These are phyloP conservation scores for Clarias laeviceps DNA, from an alignment of 2,797 vertebrate species.

Conservation along the genomic window DNA sequence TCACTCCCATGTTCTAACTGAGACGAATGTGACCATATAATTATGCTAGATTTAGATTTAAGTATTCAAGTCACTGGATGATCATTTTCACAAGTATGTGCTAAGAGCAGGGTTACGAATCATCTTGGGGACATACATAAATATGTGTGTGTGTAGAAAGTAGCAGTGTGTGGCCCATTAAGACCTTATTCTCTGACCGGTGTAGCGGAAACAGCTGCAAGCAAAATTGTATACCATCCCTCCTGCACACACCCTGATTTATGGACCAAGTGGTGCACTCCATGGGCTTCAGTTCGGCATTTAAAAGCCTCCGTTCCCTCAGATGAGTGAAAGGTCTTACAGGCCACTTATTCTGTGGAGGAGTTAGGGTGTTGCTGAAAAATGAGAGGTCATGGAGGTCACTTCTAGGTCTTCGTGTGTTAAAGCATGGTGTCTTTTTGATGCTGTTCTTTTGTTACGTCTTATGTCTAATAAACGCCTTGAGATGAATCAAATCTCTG, in stretches of 20 bases:
- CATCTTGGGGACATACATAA: background rate
- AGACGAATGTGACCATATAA: background rate
- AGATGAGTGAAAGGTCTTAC: constrained; percentile 6
- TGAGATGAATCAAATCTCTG: background rate
- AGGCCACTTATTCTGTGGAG: constrained; percentile 24
- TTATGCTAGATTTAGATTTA: background rate
- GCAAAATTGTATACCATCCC: constrained; percentile 33
- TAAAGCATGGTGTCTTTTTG: background rate
- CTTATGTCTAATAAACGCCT: background rate
- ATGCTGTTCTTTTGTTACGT: background rate
- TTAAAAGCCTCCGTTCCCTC: constrained; percentile 13
- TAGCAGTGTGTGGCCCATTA: constrained; percentile 42
- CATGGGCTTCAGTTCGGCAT: constrained; percentile 6
- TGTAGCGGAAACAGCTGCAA: constrained; percentile 46
- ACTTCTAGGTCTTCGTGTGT: constrained; percentile 10
- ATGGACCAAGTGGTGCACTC: constrained; percentile 24
- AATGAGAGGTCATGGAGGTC: background rate
- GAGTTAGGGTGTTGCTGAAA: constrained; percentile 13
- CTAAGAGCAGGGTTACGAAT: constrained; percentile 25
- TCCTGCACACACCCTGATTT: constrained; percentile 36
- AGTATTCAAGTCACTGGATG: background rate
- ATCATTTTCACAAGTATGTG: background rate
- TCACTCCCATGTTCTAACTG: background rate
- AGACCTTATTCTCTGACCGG: constrained; percentile 16
- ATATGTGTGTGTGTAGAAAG: background rate